Evolutionary conservation across 1,140 invertebrate genomes (phyloP), one percentile per base, ranked within the genome.

Genomic region (Brachionus paranguensis): DNA sequence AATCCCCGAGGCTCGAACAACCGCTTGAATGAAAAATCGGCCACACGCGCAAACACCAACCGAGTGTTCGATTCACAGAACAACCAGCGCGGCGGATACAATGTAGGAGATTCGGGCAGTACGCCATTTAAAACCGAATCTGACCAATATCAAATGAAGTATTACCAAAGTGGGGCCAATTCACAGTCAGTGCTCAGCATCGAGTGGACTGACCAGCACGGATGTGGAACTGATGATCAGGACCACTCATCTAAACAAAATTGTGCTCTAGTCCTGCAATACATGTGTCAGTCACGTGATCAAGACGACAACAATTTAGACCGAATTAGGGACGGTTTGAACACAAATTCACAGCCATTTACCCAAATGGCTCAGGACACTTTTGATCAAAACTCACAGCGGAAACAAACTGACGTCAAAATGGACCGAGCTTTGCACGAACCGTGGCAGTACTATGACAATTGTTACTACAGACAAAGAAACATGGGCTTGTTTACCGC

Each of bases 161-260:
- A 88, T 85, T 89, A 89, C 84, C 88, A 89, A 86, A 89, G 89
- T 86, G 87, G 86, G 24, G 74, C n/a, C 11, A 83, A 85, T 41
- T 87, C 87, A 5, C 83, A 87, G 20, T 87, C 85, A 53, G 78
- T 84, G 41, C 72, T 89, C 45, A 86, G 79, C 7, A 41, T 89
- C 7, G 88, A 89, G 85, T 89, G 88, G 89, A 89, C 88, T 50
- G 88, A 88, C 85, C 89, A 89, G 84, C 89, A 89, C 86, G 89
- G 89, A 8, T 89, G 89, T 87, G 88, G 14, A 86, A 88, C 29
- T 55, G 86, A 87, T 60, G 85, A 85, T 24, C 85, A 84, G 11
- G 76, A 85, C 2, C 86, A 87, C 84, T 88, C 87, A 24, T 86
- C 88, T 74, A 88, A 88, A 85, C 87, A 88, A 85, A 89, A 89